Evolutionary conservation across 2,797 vertebrate genomes (phyloP).

Genomic region (Sylvilagus floridanus): DNA sequence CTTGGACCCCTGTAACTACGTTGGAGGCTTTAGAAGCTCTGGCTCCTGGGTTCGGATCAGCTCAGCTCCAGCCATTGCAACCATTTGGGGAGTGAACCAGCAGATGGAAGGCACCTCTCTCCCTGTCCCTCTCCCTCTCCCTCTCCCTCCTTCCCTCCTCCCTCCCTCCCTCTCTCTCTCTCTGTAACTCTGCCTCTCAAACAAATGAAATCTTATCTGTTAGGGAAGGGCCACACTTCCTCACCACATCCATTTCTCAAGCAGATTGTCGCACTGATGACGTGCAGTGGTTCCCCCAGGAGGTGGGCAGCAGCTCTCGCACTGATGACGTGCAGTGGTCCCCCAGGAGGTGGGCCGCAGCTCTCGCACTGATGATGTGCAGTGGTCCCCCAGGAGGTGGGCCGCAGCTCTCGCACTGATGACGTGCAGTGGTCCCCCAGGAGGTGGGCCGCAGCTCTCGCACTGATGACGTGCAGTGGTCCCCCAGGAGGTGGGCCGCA

Average conservation of each 20-base stretch:
- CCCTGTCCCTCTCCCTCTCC: no score
- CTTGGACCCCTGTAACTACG: no score
- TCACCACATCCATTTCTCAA: neutral
- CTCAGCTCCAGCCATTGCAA: no score
- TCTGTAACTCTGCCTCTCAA: no score
- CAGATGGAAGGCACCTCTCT: no score
- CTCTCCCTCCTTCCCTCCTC: no score
- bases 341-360: neutral
- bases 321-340: neutral
- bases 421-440: neutral
- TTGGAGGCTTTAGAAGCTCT: no score
- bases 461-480: neutral
- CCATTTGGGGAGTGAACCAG: no score
- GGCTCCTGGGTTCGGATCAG: no score
- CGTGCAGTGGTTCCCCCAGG: neutral
- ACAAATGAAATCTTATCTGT: neutral
- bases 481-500: neutral
- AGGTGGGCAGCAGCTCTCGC: neutral
- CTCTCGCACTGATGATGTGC: neutral
- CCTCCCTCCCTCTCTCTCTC: no score
- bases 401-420: rapidly evolving
- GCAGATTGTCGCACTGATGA: neutral
- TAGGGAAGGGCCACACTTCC: neutral
- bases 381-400: neutral
- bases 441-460: no score